phyloP scores from a whole-genome alignment of 2,797 vertebrate species.

The Typhlichthys eigenmanni region DNA sequence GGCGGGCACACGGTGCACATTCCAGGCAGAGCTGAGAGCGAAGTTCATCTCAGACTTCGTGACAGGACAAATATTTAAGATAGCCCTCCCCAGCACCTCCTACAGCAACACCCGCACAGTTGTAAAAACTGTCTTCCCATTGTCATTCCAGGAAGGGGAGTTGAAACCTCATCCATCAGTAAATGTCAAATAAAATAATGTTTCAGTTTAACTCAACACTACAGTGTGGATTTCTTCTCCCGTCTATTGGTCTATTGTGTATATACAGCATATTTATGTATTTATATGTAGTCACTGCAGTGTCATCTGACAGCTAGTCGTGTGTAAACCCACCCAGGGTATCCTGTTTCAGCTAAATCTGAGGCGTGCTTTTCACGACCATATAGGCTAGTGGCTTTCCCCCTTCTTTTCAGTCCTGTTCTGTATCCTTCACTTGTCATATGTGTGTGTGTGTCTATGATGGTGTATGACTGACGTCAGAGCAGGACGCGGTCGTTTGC shows the following conservation, averaged over 20 bases:
- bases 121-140: constrained; percentile 53
- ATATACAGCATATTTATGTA: not conserved
- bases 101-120: not conserved
- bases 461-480: constrained; percentile 34
- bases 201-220: constrained; percentile 15
- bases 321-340: constrained; percentile 13
- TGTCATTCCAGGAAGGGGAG: constrained; percentile 51
- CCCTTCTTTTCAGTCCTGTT: not conserved
- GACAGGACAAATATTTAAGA: constrained; percentile 84
- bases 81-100: constrained; percentile 64
- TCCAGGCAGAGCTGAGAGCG: constrained; percentile 82
- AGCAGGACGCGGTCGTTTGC: constrained; percentile 24
- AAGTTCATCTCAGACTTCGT: constrained; percentile 79
- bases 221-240: not conserved
- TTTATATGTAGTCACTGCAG: not conserved
- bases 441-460: constrained; percentile 16
- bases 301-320: constrained; percentile 21
- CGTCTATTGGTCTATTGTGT: not conserved
- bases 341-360: constrained; percentile 34
- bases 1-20: constrained; percentile 76
- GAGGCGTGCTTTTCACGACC: constrained; percentile 24
- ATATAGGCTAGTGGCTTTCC: constrained; percentile 1
- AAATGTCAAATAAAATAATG: constrained; percentile 42
- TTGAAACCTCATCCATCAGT: constrained; percentile 75
- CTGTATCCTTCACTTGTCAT: constrained; percentile 17